Evolutionary conservation across 1,140 invertebrate genomes (phyloP).

Genomic region (Diachasma alloeum): DNA sequence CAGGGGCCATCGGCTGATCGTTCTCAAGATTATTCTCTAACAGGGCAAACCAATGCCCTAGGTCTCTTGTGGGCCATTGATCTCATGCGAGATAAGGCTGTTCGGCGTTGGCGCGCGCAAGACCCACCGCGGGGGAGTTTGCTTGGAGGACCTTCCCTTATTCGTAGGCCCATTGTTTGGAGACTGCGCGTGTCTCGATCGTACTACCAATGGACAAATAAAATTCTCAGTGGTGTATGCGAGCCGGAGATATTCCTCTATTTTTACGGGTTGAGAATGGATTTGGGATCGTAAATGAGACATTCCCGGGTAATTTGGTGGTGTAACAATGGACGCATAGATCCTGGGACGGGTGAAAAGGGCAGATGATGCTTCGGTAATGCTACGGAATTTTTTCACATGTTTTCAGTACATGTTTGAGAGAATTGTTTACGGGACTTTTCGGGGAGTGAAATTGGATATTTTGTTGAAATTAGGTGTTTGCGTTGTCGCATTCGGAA

Average conservation of each 20-base stretch:
- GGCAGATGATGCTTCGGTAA: not conserved
- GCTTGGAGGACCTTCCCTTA: not conserved
- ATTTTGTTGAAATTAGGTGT: too few relatives aligned
- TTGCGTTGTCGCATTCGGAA: too few relatives aligned
- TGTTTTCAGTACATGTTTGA: not conserved
- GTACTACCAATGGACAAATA: constrained; percentile 3
- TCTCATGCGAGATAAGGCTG: constrained; percentile 48
- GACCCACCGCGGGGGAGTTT: constrained; percentile 51
- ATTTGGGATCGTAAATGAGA: not conserved
- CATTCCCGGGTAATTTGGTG: constrained; percentile 17
- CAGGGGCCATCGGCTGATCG: constrained; percentile 53
- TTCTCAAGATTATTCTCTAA: constrained; percentile 57
- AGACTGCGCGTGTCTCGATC: constrained; percentile 28
- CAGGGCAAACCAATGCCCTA: constrained; percentile 53
- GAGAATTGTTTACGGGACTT: not conserved
- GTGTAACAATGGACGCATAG: not conserved
- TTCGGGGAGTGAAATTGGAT: not conserved
- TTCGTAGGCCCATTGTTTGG: constrained; percentile 29
- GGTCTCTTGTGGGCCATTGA: constrained; percentile 36
- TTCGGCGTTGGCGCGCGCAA: constrained; percentile 46
- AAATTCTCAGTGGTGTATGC: not conserved
- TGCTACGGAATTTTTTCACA: too few relatives aligned
- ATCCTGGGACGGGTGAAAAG: not conserved
- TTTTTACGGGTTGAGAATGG: not conserved
- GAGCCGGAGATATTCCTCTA: not conserved